Base-by-base conservation (phyloP, 2,888 invertebrate genomes). In the Cinara cedri region DNA sequence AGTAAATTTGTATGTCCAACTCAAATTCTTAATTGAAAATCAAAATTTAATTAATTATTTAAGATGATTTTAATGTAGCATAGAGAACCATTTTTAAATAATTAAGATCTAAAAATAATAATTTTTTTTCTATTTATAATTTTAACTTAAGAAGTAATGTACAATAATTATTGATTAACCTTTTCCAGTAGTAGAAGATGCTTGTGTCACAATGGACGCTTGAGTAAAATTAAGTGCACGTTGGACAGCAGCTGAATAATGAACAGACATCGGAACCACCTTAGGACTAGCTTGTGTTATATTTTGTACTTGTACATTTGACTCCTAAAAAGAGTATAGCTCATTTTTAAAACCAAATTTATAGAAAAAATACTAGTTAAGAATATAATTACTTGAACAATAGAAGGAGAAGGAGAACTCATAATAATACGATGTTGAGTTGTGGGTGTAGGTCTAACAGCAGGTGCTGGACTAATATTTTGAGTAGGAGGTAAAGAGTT, bases 341-440 rank as follows among this genome's bases (percentile, higher is more conserved):
- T 24, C 0, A 60, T 63, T 10, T 34, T 9, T 2, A 11, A 51
- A 60, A 34, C 44, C 3, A 8, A 21, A 19, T 42, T 1, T 21
- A 63, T 63, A 9, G 24, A 0, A 60, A 62, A 14, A 54, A 3
- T 24, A n/a, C 16, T 8, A 51, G 10, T 10, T 54, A 68, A 55
- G 66, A 70, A 13, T 24, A 14, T 60, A 71, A 16, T 62, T 80
- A 72, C 72, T 80, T 80, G 80, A n/a, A 44, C 57, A 19, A 72
- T 57, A 10, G 70, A 71, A 44, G 71, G 26, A 34, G 72, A 72
- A 16, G 70, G 42, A 19, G 75, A 46, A 44, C 57, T 78, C 78
- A 78, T 78, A 62, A 78, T 78, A 68, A 76, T 68, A 46, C 76
- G 81, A 51, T 81, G 81, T 46, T 78, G 81, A 14, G 76, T 62